A percentile compares a stretch with the other conserved stretches of the same genome.
Conservation (phyloP, 2,797 vertebrate species). For the Fistularia tabacaria region DNA sequence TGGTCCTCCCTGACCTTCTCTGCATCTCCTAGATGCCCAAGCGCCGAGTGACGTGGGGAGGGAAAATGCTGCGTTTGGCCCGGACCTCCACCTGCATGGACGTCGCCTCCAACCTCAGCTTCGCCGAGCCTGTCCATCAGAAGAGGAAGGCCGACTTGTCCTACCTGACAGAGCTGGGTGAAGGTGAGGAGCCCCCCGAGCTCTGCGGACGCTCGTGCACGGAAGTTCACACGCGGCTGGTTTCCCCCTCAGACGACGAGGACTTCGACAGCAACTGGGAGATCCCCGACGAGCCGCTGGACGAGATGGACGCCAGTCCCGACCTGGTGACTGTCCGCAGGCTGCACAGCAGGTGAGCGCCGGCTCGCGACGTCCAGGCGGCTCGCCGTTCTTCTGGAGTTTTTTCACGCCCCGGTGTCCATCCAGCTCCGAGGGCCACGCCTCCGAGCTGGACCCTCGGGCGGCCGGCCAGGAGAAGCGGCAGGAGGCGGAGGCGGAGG, state of each 20-base stretch:
- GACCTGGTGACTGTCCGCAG: conserved; percentile 44
- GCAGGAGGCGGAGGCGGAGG: conserved; percentile 37
- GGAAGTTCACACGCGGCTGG: no score
- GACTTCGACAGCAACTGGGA: conserved; percentile 64
- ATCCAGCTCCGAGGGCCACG: not conserved
- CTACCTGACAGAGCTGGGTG: conserved; percentile 41
- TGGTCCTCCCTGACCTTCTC: not conserved
- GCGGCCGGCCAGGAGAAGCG: conserved; percentile 46
- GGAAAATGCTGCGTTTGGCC: conserved; percentile 70
- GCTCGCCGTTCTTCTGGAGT: no score
- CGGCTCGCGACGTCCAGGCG: no score
- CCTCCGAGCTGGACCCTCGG: conserved; percentile 49
- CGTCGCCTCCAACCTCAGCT: conserved; percentile 54
- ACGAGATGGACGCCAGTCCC: conserved; percentile 61
- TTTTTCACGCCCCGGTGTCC: no score
- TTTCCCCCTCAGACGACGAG: conserved; percentile 55
- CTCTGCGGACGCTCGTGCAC: not conserved
- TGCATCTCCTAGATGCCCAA: conserved; percentile 76
- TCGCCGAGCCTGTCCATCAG: conserved; percentile 43
- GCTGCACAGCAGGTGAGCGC: not conserved
- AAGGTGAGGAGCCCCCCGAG: conserved; percentile 39
- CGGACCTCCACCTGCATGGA: conserved; percentile 11
- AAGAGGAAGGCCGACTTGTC: conserved; percentile 64
- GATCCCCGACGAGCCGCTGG: conserved; percentile 49
- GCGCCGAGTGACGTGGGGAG: conserved; percentile 92